A percentile compares a stretch with the other conserved stretches of the same genome.
phyloP scores from a whole-genome alignment of 2,888 invertebrate genomes.

The Caenorhabditis angaria region DNA sequence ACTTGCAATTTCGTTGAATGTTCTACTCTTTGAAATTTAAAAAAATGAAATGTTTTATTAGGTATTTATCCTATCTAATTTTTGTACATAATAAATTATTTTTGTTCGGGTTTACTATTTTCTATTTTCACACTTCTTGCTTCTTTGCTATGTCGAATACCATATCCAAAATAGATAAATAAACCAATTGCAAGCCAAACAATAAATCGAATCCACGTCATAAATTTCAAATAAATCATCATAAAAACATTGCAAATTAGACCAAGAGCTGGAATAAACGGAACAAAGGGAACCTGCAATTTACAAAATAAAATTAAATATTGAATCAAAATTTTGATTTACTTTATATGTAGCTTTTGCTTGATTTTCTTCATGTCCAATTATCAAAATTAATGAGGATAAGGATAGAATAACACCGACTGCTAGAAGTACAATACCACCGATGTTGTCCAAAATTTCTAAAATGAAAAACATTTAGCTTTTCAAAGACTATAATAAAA shows the following conservation, averaged over 20 bases:
- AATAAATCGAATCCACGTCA: slow-evolving; percentile 87
- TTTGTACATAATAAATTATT: no score
- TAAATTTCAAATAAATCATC: slow-evolving; percentile 86
- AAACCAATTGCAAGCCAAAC: slow-evolving; percentile 87
- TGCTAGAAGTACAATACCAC: slow-evolving; percentile 19
- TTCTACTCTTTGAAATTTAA: no score
- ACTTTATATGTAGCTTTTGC: slow-evolving; percentile 74
- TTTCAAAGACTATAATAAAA: neutral
- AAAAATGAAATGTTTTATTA: no score
- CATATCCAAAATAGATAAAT: slow-evolving; percentile 45
- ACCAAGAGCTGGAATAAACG: slow-evolving; percentile 88
- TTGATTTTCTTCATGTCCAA: slow-evolving; percentile 35
- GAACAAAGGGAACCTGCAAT: slow-evolving; percentile 82
- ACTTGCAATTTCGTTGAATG: no score
- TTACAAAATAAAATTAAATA: neutral
- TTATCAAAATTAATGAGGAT: slow-evolving; percentile 20
- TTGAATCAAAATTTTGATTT: neutral
- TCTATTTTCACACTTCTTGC: neutral
- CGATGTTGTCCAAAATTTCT: slow-evolving; percentile 12
- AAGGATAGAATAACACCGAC: slow-evolving; percentile 18
- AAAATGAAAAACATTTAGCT: slow-evolving; percentile 5
- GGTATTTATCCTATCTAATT: no score
- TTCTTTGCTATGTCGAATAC: slow-evolving; percentile 47
- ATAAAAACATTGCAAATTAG: slow-evolving; percentile 91
- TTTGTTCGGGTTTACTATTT: neutral